Percentiles rank a stretch among this genome's conserved stretches.
phyloP scores from a whole-genome alignment of 2,113 vertebrate genomes.

The Sula dactylatra region DNA sequence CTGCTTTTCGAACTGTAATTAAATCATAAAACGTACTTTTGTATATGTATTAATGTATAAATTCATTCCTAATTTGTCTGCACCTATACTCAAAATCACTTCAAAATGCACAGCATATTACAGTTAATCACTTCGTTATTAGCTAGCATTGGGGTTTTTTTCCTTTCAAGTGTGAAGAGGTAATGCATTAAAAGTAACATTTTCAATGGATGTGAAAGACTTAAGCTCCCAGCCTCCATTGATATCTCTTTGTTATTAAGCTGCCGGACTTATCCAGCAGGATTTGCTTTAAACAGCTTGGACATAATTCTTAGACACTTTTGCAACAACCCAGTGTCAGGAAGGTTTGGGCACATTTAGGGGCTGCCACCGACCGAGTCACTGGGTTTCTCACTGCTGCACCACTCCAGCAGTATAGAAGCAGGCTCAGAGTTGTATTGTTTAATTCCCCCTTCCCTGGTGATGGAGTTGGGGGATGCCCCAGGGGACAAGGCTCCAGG shows the following conservation, averaged over 20 bases:
- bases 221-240: background rate
- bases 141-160: background rate
- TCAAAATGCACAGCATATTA: background rate
- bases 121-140: conserved; percentile 15
- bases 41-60: background rate
- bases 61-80: background rate
- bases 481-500: background rate
- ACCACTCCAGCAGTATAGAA: fast-evolving
- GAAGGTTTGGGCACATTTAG: background rate
- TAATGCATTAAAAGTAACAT: background rate
- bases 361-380: background rate
- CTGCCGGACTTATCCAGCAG: background rate
- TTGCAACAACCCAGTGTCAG: background rate
- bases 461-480: background rate
- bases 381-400: background rate
- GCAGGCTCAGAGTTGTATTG: fast-evolving
- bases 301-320: background rate
- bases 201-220: background rate
- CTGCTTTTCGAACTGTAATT: conserved; percentile 26
- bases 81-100: background rate
- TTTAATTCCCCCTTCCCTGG: background rate
- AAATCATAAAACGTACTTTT: conserved; percentile 10
- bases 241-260: background rate
- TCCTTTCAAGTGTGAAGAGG: background rate
- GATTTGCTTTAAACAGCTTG: background rate